Percentiles rank a stretch among this genome's conserved stretches.
These are phyloP conservation scores for Therioaphis trifolii DNA, from an alignment of 2,888 invertebrate genomes.

Conservation along the genomic window DNA sequence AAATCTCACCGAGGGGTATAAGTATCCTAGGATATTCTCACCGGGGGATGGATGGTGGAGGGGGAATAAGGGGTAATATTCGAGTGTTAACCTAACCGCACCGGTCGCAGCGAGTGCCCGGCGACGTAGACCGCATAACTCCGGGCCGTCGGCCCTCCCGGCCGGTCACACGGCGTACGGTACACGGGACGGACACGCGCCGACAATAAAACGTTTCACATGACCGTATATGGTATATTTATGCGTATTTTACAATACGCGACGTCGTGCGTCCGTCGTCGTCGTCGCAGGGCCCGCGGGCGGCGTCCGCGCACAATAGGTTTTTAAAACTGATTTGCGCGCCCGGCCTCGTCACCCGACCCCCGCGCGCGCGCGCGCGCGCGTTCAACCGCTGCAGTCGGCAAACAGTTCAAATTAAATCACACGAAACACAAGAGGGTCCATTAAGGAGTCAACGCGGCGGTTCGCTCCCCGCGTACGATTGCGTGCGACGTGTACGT, in stretches of 20 bases:
- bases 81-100: too few species aligned
- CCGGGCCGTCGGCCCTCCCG: neutral
- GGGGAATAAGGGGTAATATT: too few species aligned
- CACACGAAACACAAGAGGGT: constrained; percentile 61
- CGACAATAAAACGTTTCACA: too few species aligned
- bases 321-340: constrained; percentile 55
- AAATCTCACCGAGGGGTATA: too few species aligned
- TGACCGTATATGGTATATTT: too few species aligned
- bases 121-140: too few species aligned
- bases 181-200: neutral
- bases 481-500: too few species aligned
- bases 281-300: constrained; percentile 13
- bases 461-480: too few species aligned
- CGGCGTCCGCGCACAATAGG: neutral
- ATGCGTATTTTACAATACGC: too few species aligned
- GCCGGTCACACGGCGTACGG: neutral
- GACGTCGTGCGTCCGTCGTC: constrained; percentile 4
- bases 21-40: too few species aligned
- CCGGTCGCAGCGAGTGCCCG: too few species aligned
- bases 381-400: constrained; percentile 31
- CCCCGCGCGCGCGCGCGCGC: neutral
- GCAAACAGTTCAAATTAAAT: constrained; percentile 60
- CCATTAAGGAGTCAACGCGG: constrained; percentile 62
- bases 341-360: neutral
- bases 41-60: too few species aligned